phyloP scores from a whole-genome alignment of 2,888 invertebrate species.

The Athetis lepigone region DNA sequence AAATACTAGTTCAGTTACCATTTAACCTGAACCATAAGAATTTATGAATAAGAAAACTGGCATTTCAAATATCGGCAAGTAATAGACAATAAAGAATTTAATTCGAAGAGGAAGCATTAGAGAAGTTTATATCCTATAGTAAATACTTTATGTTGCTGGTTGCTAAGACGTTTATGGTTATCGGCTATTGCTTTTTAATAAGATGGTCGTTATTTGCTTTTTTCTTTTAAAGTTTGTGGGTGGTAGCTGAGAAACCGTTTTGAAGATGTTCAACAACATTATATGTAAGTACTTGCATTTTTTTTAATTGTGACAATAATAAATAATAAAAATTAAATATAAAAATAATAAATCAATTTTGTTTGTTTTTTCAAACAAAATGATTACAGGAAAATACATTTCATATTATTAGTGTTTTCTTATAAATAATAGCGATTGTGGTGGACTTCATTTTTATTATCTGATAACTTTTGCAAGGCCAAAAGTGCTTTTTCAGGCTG shows the following conservation, averaged over 20 bases:
- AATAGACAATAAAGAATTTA: conserved; percentile 49
- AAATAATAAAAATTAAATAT: no score
- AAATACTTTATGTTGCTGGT: conserved; percentile 35
- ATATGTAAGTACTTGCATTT: no score
- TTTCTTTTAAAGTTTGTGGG: conserved; percentile 19
- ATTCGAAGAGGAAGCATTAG: conserved; percentile 50
- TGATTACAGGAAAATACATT: no score
- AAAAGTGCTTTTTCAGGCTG: no score
- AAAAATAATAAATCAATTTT: no score
- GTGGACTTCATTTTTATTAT: no score
- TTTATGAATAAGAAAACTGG: conserved; percentile 54
- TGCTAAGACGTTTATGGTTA: conserved; percentile 31
- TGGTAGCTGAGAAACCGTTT: conserved; percentile 10
- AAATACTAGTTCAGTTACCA: conserved; percentile 26
- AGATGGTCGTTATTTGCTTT: conserved; percentile 5
- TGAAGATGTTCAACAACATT: no score
- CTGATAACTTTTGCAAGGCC: no score
- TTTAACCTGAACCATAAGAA: conserved; percentile 48
- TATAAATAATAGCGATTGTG: no score
- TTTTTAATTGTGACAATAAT: no score
- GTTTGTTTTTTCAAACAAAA: no score
- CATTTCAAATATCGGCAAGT: conserved; percentile 43
- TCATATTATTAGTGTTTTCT: no score
- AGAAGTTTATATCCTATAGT: conserved; percentile 36
- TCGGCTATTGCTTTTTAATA: conserved; percentile 26